Conservation (phyloP, 2,113 vertebrate genomes). For the Damaliscus lunatus region DNA sequence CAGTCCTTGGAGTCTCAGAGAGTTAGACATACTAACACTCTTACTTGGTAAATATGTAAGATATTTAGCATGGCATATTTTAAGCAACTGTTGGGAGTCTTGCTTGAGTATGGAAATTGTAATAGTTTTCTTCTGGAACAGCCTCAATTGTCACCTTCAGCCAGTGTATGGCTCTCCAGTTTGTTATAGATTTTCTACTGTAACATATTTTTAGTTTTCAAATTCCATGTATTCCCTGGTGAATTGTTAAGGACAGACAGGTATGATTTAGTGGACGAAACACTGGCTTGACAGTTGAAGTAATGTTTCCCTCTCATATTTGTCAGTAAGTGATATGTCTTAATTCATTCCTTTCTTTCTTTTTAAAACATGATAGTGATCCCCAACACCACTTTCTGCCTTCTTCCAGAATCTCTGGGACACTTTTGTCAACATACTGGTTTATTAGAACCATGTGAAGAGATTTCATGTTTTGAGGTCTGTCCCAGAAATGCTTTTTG, state of each 20-base stretch:
- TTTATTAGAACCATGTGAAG: background rate
- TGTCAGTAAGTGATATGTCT: background rate
- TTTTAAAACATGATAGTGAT: background rate
- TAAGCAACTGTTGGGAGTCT: background rate
- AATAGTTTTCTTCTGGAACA: background rate
- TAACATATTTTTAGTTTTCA: background rate
- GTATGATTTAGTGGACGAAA: background rate
- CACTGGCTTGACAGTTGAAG: background rate
- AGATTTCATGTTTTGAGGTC: background rate
- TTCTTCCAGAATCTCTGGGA: background rate
- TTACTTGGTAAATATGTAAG: background rate
- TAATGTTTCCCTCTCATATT: background rate
- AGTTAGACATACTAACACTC: background rate
- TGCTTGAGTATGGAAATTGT: background rate
- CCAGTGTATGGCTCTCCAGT: background rate
- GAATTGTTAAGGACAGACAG: background rate
- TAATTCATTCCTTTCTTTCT: background rate
- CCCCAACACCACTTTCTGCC: background rate
- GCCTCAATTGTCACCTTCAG: background rate
- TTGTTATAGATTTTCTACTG: background rate
- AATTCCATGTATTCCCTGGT: background rate
- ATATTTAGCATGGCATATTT: background rate
- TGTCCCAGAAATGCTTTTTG: background rate
- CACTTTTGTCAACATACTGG: background rate
- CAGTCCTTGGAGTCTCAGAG: background rate